Conservation (phyloP, 2,888 invertebrate genomes). For the Drosophila eohydei region DNA sequence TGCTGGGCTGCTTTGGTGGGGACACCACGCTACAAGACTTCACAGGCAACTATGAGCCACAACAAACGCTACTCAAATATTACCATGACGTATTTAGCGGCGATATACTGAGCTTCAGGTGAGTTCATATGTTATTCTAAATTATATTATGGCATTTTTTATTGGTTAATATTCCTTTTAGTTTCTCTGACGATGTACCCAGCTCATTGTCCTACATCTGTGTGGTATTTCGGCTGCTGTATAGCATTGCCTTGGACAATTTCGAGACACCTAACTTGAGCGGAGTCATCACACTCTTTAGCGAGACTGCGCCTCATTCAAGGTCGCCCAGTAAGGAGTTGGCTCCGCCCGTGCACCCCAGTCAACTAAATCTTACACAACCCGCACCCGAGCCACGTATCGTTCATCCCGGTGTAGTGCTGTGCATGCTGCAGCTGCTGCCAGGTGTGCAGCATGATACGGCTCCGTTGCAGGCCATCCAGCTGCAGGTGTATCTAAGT, state of each 20-base stretch:
- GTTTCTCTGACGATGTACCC: slow-evolving; percentile 91
- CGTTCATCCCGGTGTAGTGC: slow-evolving; percentile 97
- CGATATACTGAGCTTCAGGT: slow-evolving; percentile 88
- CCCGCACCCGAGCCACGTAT: slow-evolving; percentile 93
- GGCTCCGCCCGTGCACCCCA: slow-evolving; percentile 86
- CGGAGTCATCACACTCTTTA: slow-evolving; percentile 86
- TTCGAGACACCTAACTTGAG: slow-evolving; percentile 94
- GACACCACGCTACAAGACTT: slow-evolving; percentile 86
- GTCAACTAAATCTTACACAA: slow-evolving; percentile 90
- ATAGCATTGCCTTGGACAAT: slow-evolving; percentile 97
- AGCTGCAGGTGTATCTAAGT: slow-evolving; percentile 91
- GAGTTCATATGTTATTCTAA: slow-evolving; percentile 9
- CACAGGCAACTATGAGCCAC: slow-evolving; percentile 79
- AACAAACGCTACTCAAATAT: slow-evolving; percentile 83
- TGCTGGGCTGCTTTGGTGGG: slow-evolving; percentile 94
- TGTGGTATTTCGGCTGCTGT: slow-evolving; percentile 93
- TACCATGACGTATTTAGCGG: slow-evolving; percentile 92
- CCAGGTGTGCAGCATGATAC: slow-evolving; percentile 89
- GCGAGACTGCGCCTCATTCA: slow-evolving; percentile 68
- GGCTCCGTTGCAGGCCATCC: slow-evolving; percentile 87
- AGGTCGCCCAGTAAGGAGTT: slow-evolving; percentile 83
- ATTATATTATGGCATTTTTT: neutral
- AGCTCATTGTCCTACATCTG: slow-evolving; percentile 92
- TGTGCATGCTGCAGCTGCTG: slow-evolving; percentile 96
- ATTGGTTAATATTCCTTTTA: slow-evolving; percentile 75